These are phyloP conservation scores for Lophotis ruficrista DNA, from an alignment of 2,113 vertebrate genomes.

Conservation along the genomic window DNA sequence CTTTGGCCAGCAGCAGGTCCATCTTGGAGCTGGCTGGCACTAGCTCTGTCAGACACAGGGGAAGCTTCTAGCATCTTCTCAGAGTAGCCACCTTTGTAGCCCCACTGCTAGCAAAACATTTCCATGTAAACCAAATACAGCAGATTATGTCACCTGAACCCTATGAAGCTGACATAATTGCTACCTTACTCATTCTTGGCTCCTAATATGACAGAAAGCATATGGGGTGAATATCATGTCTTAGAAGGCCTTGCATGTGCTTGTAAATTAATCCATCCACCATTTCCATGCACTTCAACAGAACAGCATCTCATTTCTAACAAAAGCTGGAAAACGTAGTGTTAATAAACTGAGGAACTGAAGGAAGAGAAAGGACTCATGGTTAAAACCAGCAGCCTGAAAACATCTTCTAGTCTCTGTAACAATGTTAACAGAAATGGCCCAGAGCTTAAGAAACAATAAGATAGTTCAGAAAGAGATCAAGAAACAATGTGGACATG, in stretches of 20 bases:
- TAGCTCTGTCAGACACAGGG: background rate
- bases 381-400: background rate
- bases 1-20: background rate
- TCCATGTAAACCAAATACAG: fast-evolving
- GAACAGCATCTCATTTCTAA: background rate
- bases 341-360: background rate
- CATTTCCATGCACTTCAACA: background rate
- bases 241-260: background rate
- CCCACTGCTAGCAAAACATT: background rate
- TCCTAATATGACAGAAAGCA: background rate
- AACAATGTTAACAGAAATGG: background rate
- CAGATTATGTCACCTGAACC: too few species aligned
- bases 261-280: background rate
- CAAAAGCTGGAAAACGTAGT: background rate
- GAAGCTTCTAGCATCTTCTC: background rate
- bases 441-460: background rate
- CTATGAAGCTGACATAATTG: background rate
- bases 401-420: background rate
- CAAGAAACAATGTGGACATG: background rate
- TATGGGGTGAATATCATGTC: fast-evolving
- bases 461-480: background rate
- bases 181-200: background rate
- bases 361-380: background rate
- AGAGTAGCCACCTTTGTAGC: background rate
- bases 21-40: fast-evolving